Conservation (phyloP, 2,888 invertebrate species). For the Leptopilina syphax region DNA sequence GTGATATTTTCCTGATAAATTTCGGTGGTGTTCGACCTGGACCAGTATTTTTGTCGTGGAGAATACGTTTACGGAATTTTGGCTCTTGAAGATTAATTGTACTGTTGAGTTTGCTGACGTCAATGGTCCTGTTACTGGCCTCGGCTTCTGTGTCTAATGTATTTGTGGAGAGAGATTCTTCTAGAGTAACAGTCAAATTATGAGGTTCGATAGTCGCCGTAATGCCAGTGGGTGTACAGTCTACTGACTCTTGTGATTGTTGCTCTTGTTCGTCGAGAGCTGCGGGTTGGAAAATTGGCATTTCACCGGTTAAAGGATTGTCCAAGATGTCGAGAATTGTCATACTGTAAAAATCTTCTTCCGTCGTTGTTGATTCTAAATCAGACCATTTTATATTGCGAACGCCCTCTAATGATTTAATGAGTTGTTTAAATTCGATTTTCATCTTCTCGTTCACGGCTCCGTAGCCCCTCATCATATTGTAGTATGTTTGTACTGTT, state of each 20-base stretch:
- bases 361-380: constrained; percentile 67
- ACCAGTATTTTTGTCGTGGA: constrained; percentile 66
- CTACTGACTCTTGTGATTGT: neutral
- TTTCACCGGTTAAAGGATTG: constrained; percentile 59
- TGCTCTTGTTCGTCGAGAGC: constrained; percentile 53
- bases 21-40: constrained; percentile 63
- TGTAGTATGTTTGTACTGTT: constrained; percentile 80
- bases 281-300: constrained; percentile 51
- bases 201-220: constrained; percentile 27
- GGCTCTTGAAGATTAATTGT: constrained; percentile 59
- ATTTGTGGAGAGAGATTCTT: constrained; percentile 41
- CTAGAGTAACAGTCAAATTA: constrained; percentile 59
- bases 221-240: constrained; percentile 14
- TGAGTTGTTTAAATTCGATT: constrained; percentile 80
- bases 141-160: constrained; percentile 15
- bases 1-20: constrained; percentile 63
- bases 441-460: constrained; percentile 80
- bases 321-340: constrained; percentile 62
- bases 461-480: constrained; percentile 81
- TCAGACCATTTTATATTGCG: constrained; percentile 82
- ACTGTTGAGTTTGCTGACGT: constrained; percentile 60
- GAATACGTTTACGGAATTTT: constrained; percentile 67
- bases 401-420: constrained; percentile 80
- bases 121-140: neutral
- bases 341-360: constrained; percentile 68